phyloP scores from a whole-genome alignment of 2,888 invertebrate genomes.

The Leucophenga montana region DNA sequence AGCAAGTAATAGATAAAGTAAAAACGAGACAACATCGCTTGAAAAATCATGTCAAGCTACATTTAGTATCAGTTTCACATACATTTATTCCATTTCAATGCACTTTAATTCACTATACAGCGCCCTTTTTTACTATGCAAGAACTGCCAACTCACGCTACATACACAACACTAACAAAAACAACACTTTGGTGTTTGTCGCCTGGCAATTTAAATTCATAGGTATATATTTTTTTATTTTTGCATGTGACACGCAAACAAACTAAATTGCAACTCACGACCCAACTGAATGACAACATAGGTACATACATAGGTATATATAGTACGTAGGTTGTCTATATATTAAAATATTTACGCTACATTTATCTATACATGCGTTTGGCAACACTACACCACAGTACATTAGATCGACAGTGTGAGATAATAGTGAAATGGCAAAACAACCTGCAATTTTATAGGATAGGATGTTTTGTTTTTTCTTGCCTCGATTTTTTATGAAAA shows the following conservation, averaged over 20 bases:
- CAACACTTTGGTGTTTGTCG: conserved; percentile 15
- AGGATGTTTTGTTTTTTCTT: background rate
- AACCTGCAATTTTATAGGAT: too few species aligned
- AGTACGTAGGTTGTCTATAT: background rate
- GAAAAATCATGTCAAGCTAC: conserved; percentile 44
- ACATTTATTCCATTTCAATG: conserved; percentile 25
- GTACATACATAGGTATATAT: too few species aligned
- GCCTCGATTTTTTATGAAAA: background rate
- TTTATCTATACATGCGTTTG: conserved; percentile 17
- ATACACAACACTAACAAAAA: background rate
- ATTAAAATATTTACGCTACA: conserved; percentile 16
- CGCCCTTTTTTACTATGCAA: too few species aligned
- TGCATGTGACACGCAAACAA: conserved; percentile 31
- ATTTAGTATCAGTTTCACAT: conserved; percentile 49
- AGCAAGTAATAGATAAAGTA: background rate
- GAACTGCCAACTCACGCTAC: background rate
- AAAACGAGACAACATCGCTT: background rate
- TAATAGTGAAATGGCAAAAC: too few species aligned
- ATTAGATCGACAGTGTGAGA: too few species aligned
- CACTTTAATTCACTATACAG: conserved; percentile 20
- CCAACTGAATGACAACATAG: too few species aligned
- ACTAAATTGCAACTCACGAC: conserved; percentile 15
- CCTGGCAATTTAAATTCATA: conserved; percentile 29
- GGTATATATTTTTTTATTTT: conserved; percentile 13
- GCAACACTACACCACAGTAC: background rate